Evolutionary conservation across 2,113 vertebrate species (phyloP), one percentile per base, ranked within the genome.

Genomic region (Hydrolagus affinis): DNA sequence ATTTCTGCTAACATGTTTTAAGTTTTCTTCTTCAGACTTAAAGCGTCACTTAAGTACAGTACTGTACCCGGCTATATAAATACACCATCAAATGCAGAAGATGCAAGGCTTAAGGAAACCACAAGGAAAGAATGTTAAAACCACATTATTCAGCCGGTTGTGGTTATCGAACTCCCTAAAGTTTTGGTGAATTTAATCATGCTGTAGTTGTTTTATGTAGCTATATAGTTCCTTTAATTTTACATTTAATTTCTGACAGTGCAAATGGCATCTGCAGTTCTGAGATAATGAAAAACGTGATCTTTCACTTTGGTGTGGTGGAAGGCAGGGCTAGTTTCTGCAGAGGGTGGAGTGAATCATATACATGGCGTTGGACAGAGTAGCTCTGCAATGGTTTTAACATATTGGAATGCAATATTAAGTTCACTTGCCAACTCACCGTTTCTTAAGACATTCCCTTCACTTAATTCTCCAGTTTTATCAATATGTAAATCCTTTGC

Each of bases 211-310:
- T 6, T 44, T 44, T 44, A 44, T 6, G 6, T 44, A 44, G 44
- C 44, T 44, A 44, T 74, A 15, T 74, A 74, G 30, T 32, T 74
- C 30, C 28, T 74, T 74, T 74, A 74, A 74, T 74, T 32, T 44
- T 44, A 30, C 44, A 32, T 74, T 74, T 74, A 32, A 44, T 8
- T 44, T 44, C 8, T 74, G 44, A 74, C 30, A 19, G 6, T 44
- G 15, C 72, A 74, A 74, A 74, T 19, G 28, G 25, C 11, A n/a
- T 72, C 70, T 72, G 70, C 70, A 30, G 25, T 30, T 11, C 30
- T 44, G 14, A 74, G 15, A 30, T 74, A 32, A 74, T 30, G 30
- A 74, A 44, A 19, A 17, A 44, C 6, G 30, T 44, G 28, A 44
- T 74, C 72, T 74, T 44, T 32, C 72, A 74, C 72, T 44, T 25